Evolutionary conservation across 30 jellyfish, hydroid and myxozoan species (phyloP).

Genomic region (Cassiopea andromeda): DNA sequence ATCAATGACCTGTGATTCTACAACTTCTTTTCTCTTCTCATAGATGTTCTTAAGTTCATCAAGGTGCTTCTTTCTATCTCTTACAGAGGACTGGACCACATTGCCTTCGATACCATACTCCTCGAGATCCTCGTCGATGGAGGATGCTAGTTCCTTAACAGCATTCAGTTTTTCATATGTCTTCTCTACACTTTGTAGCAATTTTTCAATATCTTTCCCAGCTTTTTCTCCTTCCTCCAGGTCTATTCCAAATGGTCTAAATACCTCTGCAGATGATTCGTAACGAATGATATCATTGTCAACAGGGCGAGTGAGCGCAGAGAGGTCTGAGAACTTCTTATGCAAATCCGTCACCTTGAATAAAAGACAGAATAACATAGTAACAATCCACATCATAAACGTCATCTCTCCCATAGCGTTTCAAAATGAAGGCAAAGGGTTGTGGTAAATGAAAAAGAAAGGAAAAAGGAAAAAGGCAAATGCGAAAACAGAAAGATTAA

Average conservation of each 20-base stretch:
- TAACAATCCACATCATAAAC: not conserved
- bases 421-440: not conserved
- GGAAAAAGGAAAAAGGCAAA: not conserved
- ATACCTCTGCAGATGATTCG: slow-evolving; percentile 48
- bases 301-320: slow-evolving; percentile 54
- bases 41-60: slow-evolving; percentile 59
- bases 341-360: slow-evolving; percentile 54
- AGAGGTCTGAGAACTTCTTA: slow-evolving; percentile 47
- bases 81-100: slow-evolving; percentile 56
- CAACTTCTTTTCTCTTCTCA: slow-evolving; percentile 48
- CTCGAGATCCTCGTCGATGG: slow-evolving; percentile 57
- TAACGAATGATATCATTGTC: slow-evolving; percentile 57
- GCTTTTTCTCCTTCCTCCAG: slow-evolving; percentile 63
- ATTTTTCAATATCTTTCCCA: slow-evolving; percentile 25
- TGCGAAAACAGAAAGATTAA: not conserved
- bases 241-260: slow-evolving; percentile 72
- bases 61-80: slow-evolving; percentile 47
- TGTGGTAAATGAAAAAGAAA: not conserved
- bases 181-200: slow-evolving; percentile 50
- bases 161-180: slow-evolving; percentile 46
- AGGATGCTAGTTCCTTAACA: slow-evolving; percentile 25
- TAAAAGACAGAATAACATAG: not conserved
- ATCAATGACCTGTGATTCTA: slow-evolving; percentile 45
- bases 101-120: slow-evolving; percentile 55
- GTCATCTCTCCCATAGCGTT: not conserved